A percentile compares a stretch with the other conserved stretches of the same genome.
phyloP scores from a whole-genome alignment of 1,140 invertebrate genomes.

The Chironomus tepperi region DNA sequence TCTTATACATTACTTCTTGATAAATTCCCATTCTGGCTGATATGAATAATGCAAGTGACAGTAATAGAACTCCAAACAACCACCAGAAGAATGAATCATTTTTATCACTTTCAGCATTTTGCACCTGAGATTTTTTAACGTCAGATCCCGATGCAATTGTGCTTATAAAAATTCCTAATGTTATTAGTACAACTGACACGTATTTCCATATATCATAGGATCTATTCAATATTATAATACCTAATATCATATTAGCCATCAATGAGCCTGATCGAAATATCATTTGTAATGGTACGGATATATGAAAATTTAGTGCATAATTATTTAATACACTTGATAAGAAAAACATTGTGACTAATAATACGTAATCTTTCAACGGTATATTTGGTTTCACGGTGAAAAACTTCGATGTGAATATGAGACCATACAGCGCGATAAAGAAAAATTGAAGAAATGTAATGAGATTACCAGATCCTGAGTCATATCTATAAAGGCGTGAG shows the following conservation, averaged over 20 bases:
- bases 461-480: slow-evolving; percentile 85
- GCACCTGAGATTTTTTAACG: slow-evolving; percentile 39
- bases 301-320: slow-evolving; percentile 93
- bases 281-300: slow-evolving; percentile 97
- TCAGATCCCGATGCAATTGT: slow-evolving; percentile 78
- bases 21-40: slow-evolving; percentile 95
- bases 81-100: slow-evolving; percentile 60
- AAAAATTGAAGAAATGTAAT: slow-evolving; percentile 91
- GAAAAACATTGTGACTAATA: slow-evolving; percentile 87
- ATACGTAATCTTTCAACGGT: slow-evolving; percentile 69
- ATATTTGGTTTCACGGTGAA: slow-evolving; percentile 64
- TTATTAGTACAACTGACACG: slow-evolving; percentile 86
- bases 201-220: slow-evolving; percentile 80
- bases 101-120: background rate
- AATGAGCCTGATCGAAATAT: slow-evolving; percentile 94
- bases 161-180: slow-evolving; percentile 81
- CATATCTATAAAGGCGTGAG: slow-evolving; percentile 53
- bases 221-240: slow-evolving; percentile 83
- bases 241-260: slow-evolving; percentile 94
- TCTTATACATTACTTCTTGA: slow-evolving; percentile 81
- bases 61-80: slow-evolving; percentile 51
- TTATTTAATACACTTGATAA: slow-evolving; percentile 90
- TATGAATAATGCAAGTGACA: slow-evolving; percentile 76
- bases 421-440: slow-evolving; percentile 85
- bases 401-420: slow-evolving; percentile 80